Conservation (phyloP, 2,888 invertebrate species). For the Pristionchus arcanus region DNA sequence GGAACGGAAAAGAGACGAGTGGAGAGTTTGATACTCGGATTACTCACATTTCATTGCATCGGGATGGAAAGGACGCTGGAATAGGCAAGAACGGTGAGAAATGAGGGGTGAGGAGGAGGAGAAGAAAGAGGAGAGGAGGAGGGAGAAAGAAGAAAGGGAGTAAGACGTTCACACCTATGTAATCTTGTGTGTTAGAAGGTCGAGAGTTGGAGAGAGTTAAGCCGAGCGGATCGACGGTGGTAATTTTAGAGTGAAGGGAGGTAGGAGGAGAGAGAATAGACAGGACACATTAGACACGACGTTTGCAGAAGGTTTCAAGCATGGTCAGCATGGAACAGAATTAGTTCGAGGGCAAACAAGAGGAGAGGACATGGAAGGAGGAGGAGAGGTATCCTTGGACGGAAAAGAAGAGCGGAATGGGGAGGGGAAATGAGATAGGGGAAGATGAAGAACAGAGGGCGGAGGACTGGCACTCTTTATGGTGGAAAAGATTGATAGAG, state of each 20-base stretch:
- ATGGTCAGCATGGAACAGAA: constrained; percentile 27
- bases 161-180: constrained; percentile 36
- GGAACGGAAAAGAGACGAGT: constrained; percentile 11
- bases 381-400: constrained; percentile 17
- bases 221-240: constrained; percentile 5
- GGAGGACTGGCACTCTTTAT: constrained; percentile 25
- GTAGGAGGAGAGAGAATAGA: constrained; percentile 8
- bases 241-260: constrained; percentile 33
- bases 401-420: neutral
- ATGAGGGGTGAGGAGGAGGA: constrained; percentile 12
- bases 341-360: constrained; percentile 48
- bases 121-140: constrained; percentile 17
- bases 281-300: constrained; percentile 18
- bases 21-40: constrained; percentile 48
- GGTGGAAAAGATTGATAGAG: constrained; percentile 37
- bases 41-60: constrained; percentile 50
- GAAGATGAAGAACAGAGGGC: constrained; percentile 23
- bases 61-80: constrained; percentile 33
- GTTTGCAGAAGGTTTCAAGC: constrained; percentile 53
- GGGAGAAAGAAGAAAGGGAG: neutral
- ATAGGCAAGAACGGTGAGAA: constrained; percentile 45
- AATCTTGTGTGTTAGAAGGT: constrained; percentile 18
- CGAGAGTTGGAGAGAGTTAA: constrained; percentile 11
- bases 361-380: neutral
- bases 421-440: constrained; percentile 24